Evolutionary conservation across 2,888 invertebrate species (phyloP), one percentile per base, ranked within the genome.

Genomic region (Diaprepes abbreviatus): DNA sequence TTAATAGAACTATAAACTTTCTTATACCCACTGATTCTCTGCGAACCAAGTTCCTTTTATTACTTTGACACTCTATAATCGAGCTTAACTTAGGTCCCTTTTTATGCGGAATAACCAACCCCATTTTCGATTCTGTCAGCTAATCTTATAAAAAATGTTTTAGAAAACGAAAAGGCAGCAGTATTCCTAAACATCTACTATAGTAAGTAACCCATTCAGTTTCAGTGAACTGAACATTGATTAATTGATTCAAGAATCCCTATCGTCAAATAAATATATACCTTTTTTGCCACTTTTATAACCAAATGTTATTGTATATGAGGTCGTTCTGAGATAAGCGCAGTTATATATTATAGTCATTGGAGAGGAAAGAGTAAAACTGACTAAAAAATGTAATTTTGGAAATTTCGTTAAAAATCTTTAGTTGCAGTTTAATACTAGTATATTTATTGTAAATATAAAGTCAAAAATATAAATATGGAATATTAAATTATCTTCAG

Each of bases 41-140:
- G 24, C n/a, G 12, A 45, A n/a, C 45, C 0, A 48, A 9, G n/a
- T 48, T 48, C 33, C 2, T 33, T 33, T 33, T 33, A 10, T 33
- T 9, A 9, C 10, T 33, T 33, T 33, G 4, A 33, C 33, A 33
- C 2, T 9, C 10, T 33, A 33, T 10, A 33, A 10, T 33, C 33
- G 10, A 9, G 33, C 33, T 33, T 33, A 33, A 9, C 2, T 6
- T 33, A 33, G 7, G 10, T 6, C 33, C 7, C 2, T 33, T 33
- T 33, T 7, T 21, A 14, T 48, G 24, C 28, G 2, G 28, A 48
- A 48, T 43, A 43, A 43, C 17, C 40, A 40, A 40, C n/a, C 43
- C 17, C 43, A 10, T 43, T 43, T 43, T 43, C 19, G 10, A 14
- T 16, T 1, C 16, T 16, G 17, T 16, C 43, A 17, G 10, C 17